phyloP scores from a whole-genome alignment of 2,888 invertebrate genomes.

The Perithous albicinctus region DNA sequence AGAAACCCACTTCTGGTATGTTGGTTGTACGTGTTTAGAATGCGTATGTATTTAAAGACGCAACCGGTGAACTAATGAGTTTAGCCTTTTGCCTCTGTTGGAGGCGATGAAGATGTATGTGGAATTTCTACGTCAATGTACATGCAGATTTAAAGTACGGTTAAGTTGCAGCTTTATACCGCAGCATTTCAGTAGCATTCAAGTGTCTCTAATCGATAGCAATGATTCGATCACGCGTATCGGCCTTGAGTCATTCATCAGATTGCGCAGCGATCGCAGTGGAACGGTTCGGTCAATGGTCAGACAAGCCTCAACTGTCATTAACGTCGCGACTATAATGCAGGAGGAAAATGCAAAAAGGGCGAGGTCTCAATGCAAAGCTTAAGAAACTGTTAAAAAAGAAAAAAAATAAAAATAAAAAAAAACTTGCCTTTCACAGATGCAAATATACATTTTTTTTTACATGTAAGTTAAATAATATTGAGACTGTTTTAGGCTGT shows the following conservation, averaged over 20 bases:
- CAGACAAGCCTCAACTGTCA: conserved; percentile 41
- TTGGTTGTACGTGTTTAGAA: conserved; percentile 39
- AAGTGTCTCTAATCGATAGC: background rate
- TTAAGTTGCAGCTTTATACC: too few species aligned
- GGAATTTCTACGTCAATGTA: too few species aligned
- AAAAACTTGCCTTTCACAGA: too few species aligned
- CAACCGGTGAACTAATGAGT: conserved; percentile 16
- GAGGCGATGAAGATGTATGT: background rate
- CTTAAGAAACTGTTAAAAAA: too few species aligned
- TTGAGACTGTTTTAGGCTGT: too few species aligned
- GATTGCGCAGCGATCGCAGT: conserved; percentile 58
- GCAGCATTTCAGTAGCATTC: too few species aligned
- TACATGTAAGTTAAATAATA: background rate
- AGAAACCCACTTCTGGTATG: conserved; percentile 16
- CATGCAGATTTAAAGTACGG: too few species aligned
- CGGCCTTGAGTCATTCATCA: conserved; percentile 59
- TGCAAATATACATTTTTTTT: background rate
- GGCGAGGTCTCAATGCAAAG: background rate
- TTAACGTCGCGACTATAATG: background rate
- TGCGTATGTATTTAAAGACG: background rate
- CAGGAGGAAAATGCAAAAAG: background rate
- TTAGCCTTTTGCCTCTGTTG: background rate
- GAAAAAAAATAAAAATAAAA: too few species aligned
- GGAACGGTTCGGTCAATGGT: conserved; percentile 58
- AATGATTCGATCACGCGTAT: conserved; percentile 30